Base-by-base conservation (phyloP, 1,140 invertebrate genomes). In the Polypedilum pembai region DNA sequence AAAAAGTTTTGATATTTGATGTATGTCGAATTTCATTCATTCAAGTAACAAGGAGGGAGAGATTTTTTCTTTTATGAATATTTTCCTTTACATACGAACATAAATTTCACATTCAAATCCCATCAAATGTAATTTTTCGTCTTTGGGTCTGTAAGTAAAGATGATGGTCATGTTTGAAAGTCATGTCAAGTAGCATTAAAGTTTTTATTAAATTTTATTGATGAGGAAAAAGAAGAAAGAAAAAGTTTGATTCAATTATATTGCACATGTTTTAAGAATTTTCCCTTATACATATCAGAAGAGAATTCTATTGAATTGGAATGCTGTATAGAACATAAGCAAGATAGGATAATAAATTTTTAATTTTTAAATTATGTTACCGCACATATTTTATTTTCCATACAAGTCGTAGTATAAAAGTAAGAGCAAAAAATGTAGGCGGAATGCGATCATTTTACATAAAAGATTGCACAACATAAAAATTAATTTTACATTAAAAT, bases 401-500 rank as follows among this genome's bases (percentile, higher is more conserved):
- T 56, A n/a, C n/a, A n/a, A 15, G 7, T 56, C n/a, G 45, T 15
- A n/a, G 45, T 15, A 15, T 56, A 12, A 12, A 56, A n/a, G 45
- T 56, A 56, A n/a, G 45, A n/a, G 12, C 45, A 12, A 45, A 45
- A 45, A 15, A 12, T 56, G 12, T 56, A 15, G 45, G n/a, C 15
- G 45, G 41, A 56, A 12, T 45, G 45, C 45, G 4, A 56, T 56
- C 12, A 15, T 56, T 56, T n/a, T n/a, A 56, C 45, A 56, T n/a
- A 66, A 66, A 66, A 18, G n/a, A 69, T 69, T 69, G 65, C 65
- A 69, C 3, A 8, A 8, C 65, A 21, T 69, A 69, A 69, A 69
- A 69, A 69, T 69, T 69, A 69, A 69, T 69, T 20, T 69, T 69
- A 21, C n/a, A 69, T 69, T 69, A 69, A 69, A 69, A 69, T 69